Evolutionary conservation across 2,797 vertebrate genomes (phyloP).

Genomic region (Epinephelus malabaricus): DNA sequence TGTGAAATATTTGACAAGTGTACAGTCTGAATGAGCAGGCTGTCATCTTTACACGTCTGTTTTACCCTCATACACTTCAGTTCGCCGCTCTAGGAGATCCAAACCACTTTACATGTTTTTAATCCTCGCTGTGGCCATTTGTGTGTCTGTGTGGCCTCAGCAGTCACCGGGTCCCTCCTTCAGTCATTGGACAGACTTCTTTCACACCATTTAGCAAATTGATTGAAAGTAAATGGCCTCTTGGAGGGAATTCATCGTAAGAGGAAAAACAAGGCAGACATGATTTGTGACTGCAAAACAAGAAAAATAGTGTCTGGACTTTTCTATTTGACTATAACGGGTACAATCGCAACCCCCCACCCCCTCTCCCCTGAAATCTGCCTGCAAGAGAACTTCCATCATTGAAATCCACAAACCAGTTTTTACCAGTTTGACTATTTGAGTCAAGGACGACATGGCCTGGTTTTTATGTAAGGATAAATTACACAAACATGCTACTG

Average conservation of each 20-base stretch:
- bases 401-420: slow-evolving; percentile 24
- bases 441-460: slow-evolving; percentile 34
- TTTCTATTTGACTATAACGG: slow-evolving; percentile 14
- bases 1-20: slow-evolving; percentile 15
- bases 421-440: slow-evolving; percentile 44
- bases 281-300: slow-evolving; percentile 16
- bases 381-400: slow-evolving; percentile 19
- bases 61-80: slow-evolving; percentile 11
- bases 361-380: slow-evolving; percentile 18
- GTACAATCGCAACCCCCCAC: slow-evolving; percentile 8
- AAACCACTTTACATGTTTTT: slow-evolving; percentile 23
- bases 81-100: slow-evolving; percentile 10
- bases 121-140: slow-evolving; percentile 35
- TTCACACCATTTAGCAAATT: slow-evolving; percentile 3
- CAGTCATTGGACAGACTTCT: slow-evolving; percentile 19
- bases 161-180: slow-evolving; percentile 1
- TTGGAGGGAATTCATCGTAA: slow-evolving; percentile 18
- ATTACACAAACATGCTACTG: slow-evolving; percentile 36
- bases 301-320: slow-evolving; percentile 2
- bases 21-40: slow-evolving; percentile 60
- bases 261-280: slow-evolving; percentile 10
- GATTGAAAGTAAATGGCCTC: slow-evolving; percentile 29
- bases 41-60: slow-evolving; percentile 9
- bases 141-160: slow-evolving; percentile 24
- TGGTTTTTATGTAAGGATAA: slow-evolving; percentile 27